phyloP scores from a whole-genome alignment of 2,888 invertebrate genomes.

The Alloscopus bannaensis region DNA sequence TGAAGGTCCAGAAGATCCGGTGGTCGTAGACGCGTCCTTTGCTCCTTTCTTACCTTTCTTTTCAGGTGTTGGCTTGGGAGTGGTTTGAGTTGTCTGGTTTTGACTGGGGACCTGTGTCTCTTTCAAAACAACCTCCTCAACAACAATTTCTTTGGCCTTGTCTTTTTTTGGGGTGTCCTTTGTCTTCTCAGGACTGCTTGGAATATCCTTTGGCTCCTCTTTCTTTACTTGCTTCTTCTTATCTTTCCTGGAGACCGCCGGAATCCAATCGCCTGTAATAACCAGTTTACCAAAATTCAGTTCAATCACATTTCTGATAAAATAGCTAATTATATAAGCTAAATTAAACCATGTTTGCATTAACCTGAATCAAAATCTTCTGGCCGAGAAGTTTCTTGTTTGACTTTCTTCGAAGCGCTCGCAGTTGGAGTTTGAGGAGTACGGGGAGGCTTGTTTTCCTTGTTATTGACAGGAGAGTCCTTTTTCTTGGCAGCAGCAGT shows the following conservation, averaged over 20 bases:
- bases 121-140: slow-evolving; percentile 46
- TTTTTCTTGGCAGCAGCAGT: slow-evolving; percentile 64
- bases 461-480: slow-evolving; percentile 47
- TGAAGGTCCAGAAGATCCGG: slow-evolving; percentile 30
- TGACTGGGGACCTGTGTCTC: slow-evolving; percentile 44
- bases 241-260: slow-evolving; percentile 83
- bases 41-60: slow-evolving; percentile 56
- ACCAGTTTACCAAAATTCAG: too few species aligned
- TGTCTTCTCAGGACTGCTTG: slow-evolving; percentile 36
- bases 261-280: slow-evolving; percentile 81
- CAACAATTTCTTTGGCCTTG: slow-evolving; percentile 74
- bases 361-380: slow-evolving; percentile 70
- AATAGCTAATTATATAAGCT: slow-evolving; percentile 2
- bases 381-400: slow-evolving; percentile 75
- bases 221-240: slow-evolving; percentile 79
- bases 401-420: slow-evolving; percentile 70
- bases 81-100: slow-evolving; percentile 64
- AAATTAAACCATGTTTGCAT: slow-evolving; percentile 6
- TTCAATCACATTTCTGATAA: slow-evolving; percentile 19
- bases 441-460: slow-evolving; percentile 72
- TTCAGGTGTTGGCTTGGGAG: slow-evolving; percentile 57
- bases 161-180: slow-evolving; percentile 78
- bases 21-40: slow-evolving; percentile 52
- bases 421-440: slow-evolving; percentile 64
- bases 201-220: slow-evolving; percentile 74